A percentile compares a stretch with the other conserved stretches of the same genome.
Evolutionary conservation across 2,797 vertebrate genomes (phyloP).

Genomic region (Podargus strigoides): DNA sequence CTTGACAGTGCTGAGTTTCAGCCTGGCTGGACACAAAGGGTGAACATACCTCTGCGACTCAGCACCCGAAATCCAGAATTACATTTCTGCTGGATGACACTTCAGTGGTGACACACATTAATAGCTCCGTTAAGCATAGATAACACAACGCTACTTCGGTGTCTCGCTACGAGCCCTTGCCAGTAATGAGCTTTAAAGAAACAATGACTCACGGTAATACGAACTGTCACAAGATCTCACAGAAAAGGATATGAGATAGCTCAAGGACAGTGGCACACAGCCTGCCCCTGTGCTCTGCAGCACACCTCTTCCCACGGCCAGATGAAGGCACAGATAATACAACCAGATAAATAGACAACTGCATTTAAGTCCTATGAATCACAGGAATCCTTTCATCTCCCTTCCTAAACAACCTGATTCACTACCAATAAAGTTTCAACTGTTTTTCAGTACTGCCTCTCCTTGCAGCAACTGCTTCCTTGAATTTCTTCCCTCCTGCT

Average conservation of each 20-base stretch:
- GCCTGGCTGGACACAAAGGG: slow-evolving; percentile 40
- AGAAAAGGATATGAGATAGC: slow-evolving; percentile 41
- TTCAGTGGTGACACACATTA: slow-evolving; percentile 30
- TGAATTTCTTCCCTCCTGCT: neutral
- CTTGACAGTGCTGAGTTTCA: slow-evolving; percentile 42
- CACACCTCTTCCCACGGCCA: slow-evolving; percentile 49
- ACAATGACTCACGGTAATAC: slow-evolving; percentile 62
- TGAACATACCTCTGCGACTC: slow-evolving; percentile 4
- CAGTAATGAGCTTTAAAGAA: slow-evolving; percentile 58
- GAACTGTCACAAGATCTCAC: slow-evolving; percentile 44
- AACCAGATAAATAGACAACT: slow-evolving; percentile 13
- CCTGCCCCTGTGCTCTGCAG: neutral
- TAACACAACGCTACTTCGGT: slow-evolving; percentile 13
- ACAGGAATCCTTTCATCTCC: neutral
- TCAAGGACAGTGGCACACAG: neutral
- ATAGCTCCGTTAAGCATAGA: slow-evolving; percentile 41
- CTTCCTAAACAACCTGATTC: slow-evolving; percentile 25
- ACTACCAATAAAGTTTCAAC: slow-evolving; percentile 35
- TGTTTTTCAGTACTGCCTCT: neutral
- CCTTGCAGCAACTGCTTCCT: neutral
- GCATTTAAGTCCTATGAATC: neutral
- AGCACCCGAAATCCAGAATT: slow-evolving; percentile 40
- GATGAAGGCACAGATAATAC: slow-evolving; percentile 41
- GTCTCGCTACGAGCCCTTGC: slow-evolving; percentile 28
- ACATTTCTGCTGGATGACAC: slow-evolving; percentile 61